Percentiles rank a stretch among this genome's conserved stretches.
Evolutionary conservation across 2,888 invertebrate genomes (phyloP).

Genomic region (Polydrusus cervinus): DNA sequence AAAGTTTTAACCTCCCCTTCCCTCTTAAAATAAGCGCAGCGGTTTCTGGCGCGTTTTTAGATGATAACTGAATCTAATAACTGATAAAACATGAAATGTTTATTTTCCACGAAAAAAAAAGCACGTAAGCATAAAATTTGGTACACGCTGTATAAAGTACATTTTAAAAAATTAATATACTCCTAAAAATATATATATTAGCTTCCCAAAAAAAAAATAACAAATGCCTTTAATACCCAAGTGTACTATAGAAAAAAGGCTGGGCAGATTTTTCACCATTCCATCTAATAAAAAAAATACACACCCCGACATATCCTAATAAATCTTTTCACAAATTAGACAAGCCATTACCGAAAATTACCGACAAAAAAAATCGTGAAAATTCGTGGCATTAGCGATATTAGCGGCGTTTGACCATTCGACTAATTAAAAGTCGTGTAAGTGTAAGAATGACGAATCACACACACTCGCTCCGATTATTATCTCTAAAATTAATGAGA

Average conservation of each 20-base stretch:
- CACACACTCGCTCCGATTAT: slow-evolving; percentile 45
- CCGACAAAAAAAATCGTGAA: slow-evolving; percentile 51
- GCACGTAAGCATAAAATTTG: no score
- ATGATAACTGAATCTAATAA: no score
- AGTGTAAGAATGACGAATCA: slow-evolving; percentile 55
- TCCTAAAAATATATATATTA: background rate
- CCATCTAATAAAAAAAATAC: slow-evolving; percentile 29
- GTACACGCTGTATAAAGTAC: no score
- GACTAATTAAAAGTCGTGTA: slow-evolving; percentile 50
- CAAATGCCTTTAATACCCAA: slow-evolving; percentile 24
- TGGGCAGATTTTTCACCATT: slow-evolving; percentile 39
- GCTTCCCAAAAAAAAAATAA: slow-evolving; percentile 10
- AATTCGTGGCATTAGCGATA: slow-evolving; percentile 43
- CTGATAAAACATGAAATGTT: no score
- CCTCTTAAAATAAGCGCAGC: no score
- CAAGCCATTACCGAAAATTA: slow-evolving; percentile 54
- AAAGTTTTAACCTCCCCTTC: no score
- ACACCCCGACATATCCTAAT: slow-evolving; percentile 49
- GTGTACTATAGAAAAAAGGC: slow-evolving; percentile 31
- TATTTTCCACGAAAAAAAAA: no score
- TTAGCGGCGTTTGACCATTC: slow-evolving; percentile 51
- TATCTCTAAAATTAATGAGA: slow-evolving; percentile 49
- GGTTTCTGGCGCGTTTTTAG: no score
- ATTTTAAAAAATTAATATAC: no score
- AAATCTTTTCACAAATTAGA: slow-evolving; percentile 53